Evolutionary conservation across 2,888 invertebrate species (phyloP).

Genomic region (Drosophila maculinotata): DNA sequence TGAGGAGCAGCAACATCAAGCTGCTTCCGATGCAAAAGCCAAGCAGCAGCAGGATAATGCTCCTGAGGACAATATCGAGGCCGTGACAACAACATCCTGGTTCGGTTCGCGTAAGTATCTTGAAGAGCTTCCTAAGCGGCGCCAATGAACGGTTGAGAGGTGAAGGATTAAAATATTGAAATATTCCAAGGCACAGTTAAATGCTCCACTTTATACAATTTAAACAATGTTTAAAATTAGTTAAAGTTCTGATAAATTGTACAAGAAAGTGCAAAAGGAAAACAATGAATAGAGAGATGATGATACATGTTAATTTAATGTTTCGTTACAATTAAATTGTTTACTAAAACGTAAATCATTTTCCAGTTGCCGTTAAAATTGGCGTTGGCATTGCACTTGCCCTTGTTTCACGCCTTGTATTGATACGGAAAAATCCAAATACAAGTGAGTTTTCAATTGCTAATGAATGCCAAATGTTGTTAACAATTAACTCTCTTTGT

Average conservation of each 20-base stretch:
- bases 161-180: conserved; percentile 12
- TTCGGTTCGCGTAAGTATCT: conserved; percentile 82
- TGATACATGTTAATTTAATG: conserved; percentile 22
- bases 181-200: conserved; percentile 5
- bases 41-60: conserved; percentile 16
- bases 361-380: conserved; percentile 95
- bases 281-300: not conserved
- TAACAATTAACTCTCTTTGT: conserved; percentile 40
- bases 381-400: conserved; percentile 93
- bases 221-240: not conserved
- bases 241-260: conserved; percentile 52
- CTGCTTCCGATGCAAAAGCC: conserved; percentile 48
- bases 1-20: conserved; percentile 81
- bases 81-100: conserved; percentile 74
- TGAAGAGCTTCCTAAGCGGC: not conserved
- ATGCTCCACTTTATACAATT: conserved; percentile 52
- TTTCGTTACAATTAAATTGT: conserved; percentile 41
- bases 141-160: conserved; percentile 48
- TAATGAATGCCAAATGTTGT: conserved; percentile 50
- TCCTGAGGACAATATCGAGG: conserved; percentile 52
- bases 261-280: conserved; percentile 84
- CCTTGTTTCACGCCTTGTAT: conserved; percentile 93
- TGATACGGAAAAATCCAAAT: conserved; percentile 89
- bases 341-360: conserved; percentile 83
- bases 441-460: conserved; percentile 84